Evolutionary conservation across 2,113 vertebrate genomes (phyloP), one percentile per base, ranked within the genome.

Genomic region (Empidonax alnorum): DNA sequence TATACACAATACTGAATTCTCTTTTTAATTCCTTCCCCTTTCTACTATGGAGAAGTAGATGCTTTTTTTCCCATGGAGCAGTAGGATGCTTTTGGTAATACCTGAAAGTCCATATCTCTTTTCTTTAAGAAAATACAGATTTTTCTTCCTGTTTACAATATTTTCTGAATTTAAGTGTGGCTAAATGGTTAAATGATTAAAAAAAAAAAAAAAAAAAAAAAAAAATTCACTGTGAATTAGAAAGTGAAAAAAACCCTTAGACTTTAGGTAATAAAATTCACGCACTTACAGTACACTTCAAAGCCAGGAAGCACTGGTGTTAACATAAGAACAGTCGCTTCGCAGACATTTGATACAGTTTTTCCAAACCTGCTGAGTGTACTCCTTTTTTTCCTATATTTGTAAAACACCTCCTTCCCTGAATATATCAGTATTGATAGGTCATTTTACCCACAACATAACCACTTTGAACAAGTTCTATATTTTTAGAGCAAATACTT

Each of bases 261-360:
- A 56, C 24, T 81, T 69, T 12, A 91, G 39, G 31, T 56, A 82
- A 72, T 41, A 37, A 2, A 31, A 30, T 81, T 91, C 22, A 39
- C 62, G 53, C 17, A 58, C 76, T 89, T 35, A 17, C 15, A 75
- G 24, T 16, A 28, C 15, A 31, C 68, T 86, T 94, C 73, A 84
- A 96, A 91, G 84, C 27, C 50, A 76, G 75, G 41, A 75, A 84
- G 39, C 72, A 77, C 41, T n/a, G 56, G 46, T 76, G 91, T 78
- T 94, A 73, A 81, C 87, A 23, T 87, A 96, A 90, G 92, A 95
- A 93, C 53, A 52, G 85, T 89, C 95, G 76, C 81, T 93, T 93
- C 96, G 84, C 62, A 96, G 92, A 94, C 31, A 49, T 41, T 55
- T 82, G 74, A 91, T 93, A 52, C 50, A 17, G 3, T 52, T 96